These are phyloP conservation scores for Barbus barbus DNA, from an alignment of 2,113 vertebrate genomes.

Conservation along the genomic window DNA sequence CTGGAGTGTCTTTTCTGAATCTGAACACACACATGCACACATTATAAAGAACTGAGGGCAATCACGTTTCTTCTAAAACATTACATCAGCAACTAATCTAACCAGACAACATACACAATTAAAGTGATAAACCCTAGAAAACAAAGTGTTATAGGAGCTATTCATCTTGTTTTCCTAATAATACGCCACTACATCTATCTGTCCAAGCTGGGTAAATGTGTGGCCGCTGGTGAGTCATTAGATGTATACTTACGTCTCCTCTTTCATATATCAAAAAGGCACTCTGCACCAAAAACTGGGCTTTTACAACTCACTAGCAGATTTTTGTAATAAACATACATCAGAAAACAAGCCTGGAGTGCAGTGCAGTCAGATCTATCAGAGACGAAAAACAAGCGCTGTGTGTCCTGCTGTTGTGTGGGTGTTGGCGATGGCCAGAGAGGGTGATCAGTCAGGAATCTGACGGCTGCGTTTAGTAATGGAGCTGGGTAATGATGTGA, in stretches of 20 bases:
- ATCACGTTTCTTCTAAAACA: not conserved
- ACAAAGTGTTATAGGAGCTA: not conserved
- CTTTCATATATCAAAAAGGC: constrained; percentile 2
- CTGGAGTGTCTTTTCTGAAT: constrained; percentile 99
- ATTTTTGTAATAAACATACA: not conserved
- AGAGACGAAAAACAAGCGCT: constrained; percentile 1
- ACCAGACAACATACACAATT: not conserved
- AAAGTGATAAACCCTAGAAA: not conserved
- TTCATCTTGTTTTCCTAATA: not conserved
- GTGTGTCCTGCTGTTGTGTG: constrained; percentile 25
- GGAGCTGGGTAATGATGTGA: constrained; percentile 41
- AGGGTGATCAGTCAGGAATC: constrained; percentile 42
- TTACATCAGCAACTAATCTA: not conserved
- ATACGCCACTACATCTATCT: not conserved
- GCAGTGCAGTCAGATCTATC: not conserved
- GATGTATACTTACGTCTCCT: not conserved
- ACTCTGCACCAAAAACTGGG: not conserved
- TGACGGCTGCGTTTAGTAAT: constrained; percentile 21
- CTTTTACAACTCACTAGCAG: constrained; percentile 5
- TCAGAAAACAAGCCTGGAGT: constrained; percentile 23
- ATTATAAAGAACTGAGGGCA: not conserved
- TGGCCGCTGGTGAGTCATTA: not conserved
- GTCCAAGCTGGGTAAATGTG: not conserved
- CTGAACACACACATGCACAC: constrained; percentile 65
- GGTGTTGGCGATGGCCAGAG: constrained; percentile 35